These are phyloP conservation scores for Eurois occulta DNA, from an alignment of 2,888 invertebrate genomes.

Conservation along the genomic window DNA sequence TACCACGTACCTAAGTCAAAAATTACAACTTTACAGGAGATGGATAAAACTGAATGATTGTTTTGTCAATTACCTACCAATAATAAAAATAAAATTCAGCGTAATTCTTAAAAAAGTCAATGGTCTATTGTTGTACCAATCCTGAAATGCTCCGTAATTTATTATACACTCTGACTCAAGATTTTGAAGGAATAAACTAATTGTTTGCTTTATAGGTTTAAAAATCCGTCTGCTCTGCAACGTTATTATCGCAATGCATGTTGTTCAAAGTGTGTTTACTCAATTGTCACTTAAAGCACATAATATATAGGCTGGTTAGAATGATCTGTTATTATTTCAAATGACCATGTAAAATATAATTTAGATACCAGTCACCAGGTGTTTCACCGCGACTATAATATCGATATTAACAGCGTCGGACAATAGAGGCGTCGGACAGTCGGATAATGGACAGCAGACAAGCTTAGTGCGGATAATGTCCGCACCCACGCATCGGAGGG, in stretches of 20 bases:
- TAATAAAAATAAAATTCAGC: too few relatives aligned
- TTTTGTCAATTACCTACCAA: not conserved
- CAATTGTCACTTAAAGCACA: not conserved
- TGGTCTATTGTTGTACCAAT: not conserved
- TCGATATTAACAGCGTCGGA: slow-evolving; percentile 30
- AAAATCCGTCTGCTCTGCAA: not conserved
- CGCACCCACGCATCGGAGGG: slow-evolving; percentile 42
- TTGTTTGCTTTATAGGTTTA: not conserved
- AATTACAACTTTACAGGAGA: too few relatives aligned
- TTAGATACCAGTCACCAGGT: slow-evolving; percentile 23
- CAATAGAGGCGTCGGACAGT: slow-evolving; percentile 39
- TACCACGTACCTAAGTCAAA: too few relatives aligned
- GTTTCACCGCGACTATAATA: slow-evolving; percentile 24
- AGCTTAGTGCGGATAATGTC: slow-evolving; percentile 69
- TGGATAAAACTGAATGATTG: not conserved
- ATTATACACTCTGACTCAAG: not conserved
- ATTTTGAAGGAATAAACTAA: not conserved
- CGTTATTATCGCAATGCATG: not conserved
- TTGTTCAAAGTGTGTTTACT: not conserved
- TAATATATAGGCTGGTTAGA: not conserved
- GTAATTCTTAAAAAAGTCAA: not conserved
- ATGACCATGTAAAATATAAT: not conserved
- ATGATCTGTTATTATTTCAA: not conserved
- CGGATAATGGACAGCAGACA: slow-evolving; percentile 47
- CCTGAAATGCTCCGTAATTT: not conserved